phyloP scores from a whole-genome alignment of 2,113 vertebrate species.

The Gymnorhina tibicen region DNA sequence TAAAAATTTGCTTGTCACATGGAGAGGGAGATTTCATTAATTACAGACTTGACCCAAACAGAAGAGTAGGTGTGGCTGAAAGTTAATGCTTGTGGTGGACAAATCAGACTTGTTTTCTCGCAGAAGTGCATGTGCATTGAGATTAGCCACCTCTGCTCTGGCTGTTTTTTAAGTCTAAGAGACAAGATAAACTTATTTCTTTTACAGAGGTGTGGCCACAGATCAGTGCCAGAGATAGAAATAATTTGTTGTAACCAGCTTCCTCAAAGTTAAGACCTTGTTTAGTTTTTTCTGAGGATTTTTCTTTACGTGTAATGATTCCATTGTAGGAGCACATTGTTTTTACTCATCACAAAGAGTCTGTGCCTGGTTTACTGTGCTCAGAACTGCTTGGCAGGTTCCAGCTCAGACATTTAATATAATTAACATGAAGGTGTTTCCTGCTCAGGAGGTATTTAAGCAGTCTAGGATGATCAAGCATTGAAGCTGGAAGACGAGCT shows the following conservation, averaged over 20 bases:
- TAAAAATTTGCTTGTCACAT: neutral
- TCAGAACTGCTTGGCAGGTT: conserved; percentile 2
- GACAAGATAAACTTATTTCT: neutral
- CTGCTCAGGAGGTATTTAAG: neutral
- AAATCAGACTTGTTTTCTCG: neutral
- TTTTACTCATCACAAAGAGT: neutral
- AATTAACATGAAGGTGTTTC: conserved; percentile 47
- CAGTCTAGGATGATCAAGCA: neutral
- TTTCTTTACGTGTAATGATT: neutral
- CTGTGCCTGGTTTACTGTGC: neutral
- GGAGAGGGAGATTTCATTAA: neutral
- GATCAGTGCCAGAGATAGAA: neutral
- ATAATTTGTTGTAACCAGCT: neutral
- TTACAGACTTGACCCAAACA: neutral
- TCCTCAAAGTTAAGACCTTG: neutral
- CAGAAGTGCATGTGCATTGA: neutral
- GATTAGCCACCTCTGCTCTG: neutral
- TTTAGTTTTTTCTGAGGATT: neutral
- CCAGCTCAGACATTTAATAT: conserved; percentile 12
- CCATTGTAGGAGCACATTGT: neutral
- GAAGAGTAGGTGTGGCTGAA: neutral
- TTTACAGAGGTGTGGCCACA: neutral
- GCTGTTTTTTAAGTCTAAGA: neutral
- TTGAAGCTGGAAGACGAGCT: conserved; percentile 17
- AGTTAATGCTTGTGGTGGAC: neutral